Percentiles rank a stretch among this genome's conserved stretches.
phyloP scores from a whole-genome alignment of 2,888 invertebrate genomes.

The Dione vanillae region DNA sequence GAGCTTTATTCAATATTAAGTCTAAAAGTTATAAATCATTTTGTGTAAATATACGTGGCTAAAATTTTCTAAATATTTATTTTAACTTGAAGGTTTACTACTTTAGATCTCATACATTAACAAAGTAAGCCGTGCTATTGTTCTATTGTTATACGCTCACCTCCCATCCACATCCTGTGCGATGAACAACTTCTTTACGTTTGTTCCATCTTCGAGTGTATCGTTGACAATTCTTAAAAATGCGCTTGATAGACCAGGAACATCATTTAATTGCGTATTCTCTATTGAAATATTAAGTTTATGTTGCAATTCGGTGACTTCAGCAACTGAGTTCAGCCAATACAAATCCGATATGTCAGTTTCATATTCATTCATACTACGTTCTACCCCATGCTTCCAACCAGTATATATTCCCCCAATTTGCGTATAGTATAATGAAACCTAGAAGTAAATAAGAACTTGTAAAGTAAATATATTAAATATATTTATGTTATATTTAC shows the following conservation, averaged over 20 bases:
- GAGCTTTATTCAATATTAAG: too few species aligned
- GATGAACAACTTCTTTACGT: conserved; percentile 85
- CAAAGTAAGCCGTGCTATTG: conserved; percentile 26
- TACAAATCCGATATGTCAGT: conserved; percentile 87
- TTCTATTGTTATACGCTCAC: conserved; percentile 61
- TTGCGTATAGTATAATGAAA: conserved; percentile 90
- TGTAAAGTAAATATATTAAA: neutral
- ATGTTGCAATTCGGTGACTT: conserved; percentile 88
- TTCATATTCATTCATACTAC: conserved; percentile 85
- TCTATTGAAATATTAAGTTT: conserved; percentile 75
- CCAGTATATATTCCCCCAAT: conserved; percentile 91
- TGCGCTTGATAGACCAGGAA: conserved; percentile 84
- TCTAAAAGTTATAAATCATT: neutral
- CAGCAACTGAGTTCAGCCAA: conserved; percentile 90
- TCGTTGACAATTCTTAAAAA: conserved; percentile 85
- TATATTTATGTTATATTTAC: too few species aligned
- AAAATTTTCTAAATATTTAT: conserved; percentile 1
- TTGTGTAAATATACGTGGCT: neutral
- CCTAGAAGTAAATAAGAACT: conserved; percentile 66
- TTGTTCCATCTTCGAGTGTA: conserved; percentile 65
- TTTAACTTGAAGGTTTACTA: neutral
- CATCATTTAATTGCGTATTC: conserved; percentile 58
- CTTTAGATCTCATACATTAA: conserved; percentile 9
- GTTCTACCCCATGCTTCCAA: conserved; percentile 87
- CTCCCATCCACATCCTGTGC: conserved; percentile 92